Evolutionary conservation across 1,140 invertebrate genomes (phyloP), one percentile per base, ranked within the genome.

Genomic region (Acromyrmex echinatior): DNA sequence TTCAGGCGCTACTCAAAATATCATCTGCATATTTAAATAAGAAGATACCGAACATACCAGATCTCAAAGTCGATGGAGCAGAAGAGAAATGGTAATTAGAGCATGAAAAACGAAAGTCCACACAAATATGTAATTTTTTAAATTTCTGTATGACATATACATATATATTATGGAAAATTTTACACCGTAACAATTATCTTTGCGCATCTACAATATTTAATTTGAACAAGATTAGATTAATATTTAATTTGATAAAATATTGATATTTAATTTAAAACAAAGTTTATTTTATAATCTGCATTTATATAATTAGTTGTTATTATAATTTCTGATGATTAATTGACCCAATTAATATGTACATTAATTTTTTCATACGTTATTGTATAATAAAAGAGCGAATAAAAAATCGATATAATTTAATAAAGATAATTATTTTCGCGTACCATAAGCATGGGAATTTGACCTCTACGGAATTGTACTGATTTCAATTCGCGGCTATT

Each of bases 41-140:
- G 95, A 99, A 99, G 95, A 98, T 98, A 93, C 98, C 98, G 28
- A 98, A 98, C 93, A 98, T 98, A 93, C 98, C 98, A 1, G 98
- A 98, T 93, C 97, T 98, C 49, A 98, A 98, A 94, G 96, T 97
- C 90, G 98, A 98, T 85, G 98, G 98, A n/a, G 97, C 97, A 2
- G 97, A 98, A 81, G 98, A 98, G 94, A 97, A 97, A 97, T 98
- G 98, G 98, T 98, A 95, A 84, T 62, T 74, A 70, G 3, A n/a
- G 7, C 9, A 5, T 35, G 18, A 1, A 2, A 31, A 66, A 51
- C 14, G 14, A 79, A 21, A 35, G 2, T 68, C 31, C 45, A 2
- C 9, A 39, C 21, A 35, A 7, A 71, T 18, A 9, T 51, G 28
- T 28, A 71, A 51, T 10, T 53, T 71, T 53, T 31, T 56, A 31